Conservation (phyloP, 1,140 invertebrate genomes). For the Marisa cornuarietis region DNA sequence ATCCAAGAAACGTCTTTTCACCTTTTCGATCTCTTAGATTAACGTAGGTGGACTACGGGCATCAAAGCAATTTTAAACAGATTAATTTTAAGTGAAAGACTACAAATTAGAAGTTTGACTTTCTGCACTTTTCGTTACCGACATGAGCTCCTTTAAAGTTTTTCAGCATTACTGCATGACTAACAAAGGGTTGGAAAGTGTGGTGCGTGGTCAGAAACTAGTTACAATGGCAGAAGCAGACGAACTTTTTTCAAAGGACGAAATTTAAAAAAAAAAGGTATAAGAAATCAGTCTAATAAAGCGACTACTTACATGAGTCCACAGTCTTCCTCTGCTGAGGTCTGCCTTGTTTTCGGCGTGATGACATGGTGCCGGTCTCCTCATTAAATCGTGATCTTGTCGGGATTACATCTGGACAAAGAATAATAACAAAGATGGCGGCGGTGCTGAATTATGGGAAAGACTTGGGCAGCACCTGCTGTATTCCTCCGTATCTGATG, state of each 20-base stretch:
- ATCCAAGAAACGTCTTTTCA: too few relatives aligned
- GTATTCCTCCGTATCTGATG: constrained; percentile 14
- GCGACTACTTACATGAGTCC: constrained; percentile 55
- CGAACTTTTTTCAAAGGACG: constrained; percentile 20
- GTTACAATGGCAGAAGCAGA: constrained; percentile 4
- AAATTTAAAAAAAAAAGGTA: neutral
- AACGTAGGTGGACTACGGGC: too few relatives aligned
- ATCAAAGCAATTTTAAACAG: too few relatives aligned
- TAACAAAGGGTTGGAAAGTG: too few relatives aligned
- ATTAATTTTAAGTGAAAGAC: too few relatives aligned
- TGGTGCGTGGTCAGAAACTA: too few relatives aligned
- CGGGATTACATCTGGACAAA: constrained; percentile 59
- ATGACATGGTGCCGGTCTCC: constrained; percentile 56
- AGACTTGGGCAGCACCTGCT: constrained; percentile 7
- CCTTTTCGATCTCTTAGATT: too few relatives aligned
- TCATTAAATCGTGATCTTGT: constrained; percentile 53
- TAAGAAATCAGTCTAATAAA: constrained; percentile 2
- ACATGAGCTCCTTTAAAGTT: too few relatives aligned
- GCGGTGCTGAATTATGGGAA: constrained; percentile 42
- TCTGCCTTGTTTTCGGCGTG: constrained; percentile 61
- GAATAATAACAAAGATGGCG: constrained; percentile 62
- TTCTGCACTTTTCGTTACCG: too few relatives aligned
- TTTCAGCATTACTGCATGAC: too few relatives aligned
- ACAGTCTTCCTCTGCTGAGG: constrained; percentile 59
- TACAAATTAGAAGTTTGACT: too few relatives aligned